phyloP scores from a whole-genome alignment of 2,113 vertebrate genomes.

The Gnathonemus echidnorhynchus region DNA sequence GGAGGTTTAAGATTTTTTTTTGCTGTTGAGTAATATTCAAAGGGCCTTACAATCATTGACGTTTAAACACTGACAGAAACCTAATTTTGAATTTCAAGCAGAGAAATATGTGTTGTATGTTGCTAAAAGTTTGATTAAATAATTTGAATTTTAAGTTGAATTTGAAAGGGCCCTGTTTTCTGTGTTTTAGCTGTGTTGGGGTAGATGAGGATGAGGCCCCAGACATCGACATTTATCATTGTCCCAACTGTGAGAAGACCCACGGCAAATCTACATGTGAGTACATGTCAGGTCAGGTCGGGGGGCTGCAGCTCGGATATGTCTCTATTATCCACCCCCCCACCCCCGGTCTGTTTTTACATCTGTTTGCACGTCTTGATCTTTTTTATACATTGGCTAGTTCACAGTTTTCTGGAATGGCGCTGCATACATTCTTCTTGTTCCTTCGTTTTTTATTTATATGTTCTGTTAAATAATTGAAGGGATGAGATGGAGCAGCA shows the following conservation, averaged over 20 bases:
- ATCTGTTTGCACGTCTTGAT: too few relatives aligned
- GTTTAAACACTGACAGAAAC: not conserved
- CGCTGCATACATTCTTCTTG: not conserved
- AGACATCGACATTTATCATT: slow-evolving; percentile 95
- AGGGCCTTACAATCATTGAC: not conserved
- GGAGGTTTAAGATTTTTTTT: not conserved
- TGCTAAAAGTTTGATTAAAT: not conserved
- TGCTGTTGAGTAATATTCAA: not conserved
- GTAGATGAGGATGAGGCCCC: slow-evolving; percentile 96
- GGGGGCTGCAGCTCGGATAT: not conserved
- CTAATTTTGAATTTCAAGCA: not conserved
- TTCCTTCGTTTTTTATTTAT: not conserved
- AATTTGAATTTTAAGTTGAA: not conserved
- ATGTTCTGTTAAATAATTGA: not conserved
- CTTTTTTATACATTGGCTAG: not conserved
- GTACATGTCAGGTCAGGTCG: slow-evolving; percentile 40
- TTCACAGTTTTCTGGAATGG: not conserved
- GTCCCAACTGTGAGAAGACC: slow-evolving; percentile 94
- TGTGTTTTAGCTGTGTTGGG: slow-evolving; percentile 77
- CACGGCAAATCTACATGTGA: slow-evolving; percentile 91
- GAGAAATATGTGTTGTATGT: not conserved
- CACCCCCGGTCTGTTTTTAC: too few relatives aligned
- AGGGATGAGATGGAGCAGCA: not conserved
- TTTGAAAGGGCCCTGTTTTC: not conserved
- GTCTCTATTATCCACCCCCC: not conserved